Base-by-base conservation (phyloP, 1,140 invertebrate species). In the Heterodera carotae region DNA sequence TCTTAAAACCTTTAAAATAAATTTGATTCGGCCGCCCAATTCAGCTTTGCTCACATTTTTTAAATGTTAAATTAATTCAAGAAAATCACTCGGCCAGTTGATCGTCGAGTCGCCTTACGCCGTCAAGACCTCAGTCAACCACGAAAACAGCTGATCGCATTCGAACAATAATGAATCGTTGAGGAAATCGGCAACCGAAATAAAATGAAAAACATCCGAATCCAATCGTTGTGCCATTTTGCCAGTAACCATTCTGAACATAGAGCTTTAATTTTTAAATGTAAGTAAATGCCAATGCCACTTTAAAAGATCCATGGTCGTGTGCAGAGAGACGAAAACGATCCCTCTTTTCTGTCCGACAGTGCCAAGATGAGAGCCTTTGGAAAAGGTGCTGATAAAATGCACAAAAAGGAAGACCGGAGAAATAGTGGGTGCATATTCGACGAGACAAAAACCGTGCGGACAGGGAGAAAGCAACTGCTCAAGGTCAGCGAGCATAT, bases 181-280 rank as follows among this genome's bases (percentile, higher is more conserved):
- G n/a, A 76, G 31, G 18, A 76, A 72, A n/a, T 76, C 72, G 1
- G 27, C 27, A 22, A 76, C 29, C 1, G 76, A 43, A 76, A 76
- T 43, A 36, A 76, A 76, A n/a, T 79, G 76, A 43, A 76, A 76
- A 6, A 0, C 39, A 10, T 48, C 69, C 31, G 12, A 22, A 78
- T 76, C 76, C 34, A 76, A 39, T 56, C 76, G 56, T 33, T 76
- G 36, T 2, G 70, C 76, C 76, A 76, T 76, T 78, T 76, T 76
- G 76, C 56, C 18, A 31, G 39, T 76, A 18, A 27, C 25, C 34
- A 43, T 79, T 31, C 76, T 76, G 48, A 29, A 76, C n/a, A 31
- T 2, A n/a, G 74, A 76, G 31, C 8, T n/a, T n/a, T n/a, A n/a
- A n/a, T n/a, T n/a, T n/a, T n/a, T 10, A 59, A 68, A 74, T 33